Percentiles rank a stretch among this genome's conserved stretches.
Evolutionary conservation across 1,140 invertebrate species (phyloP).

Genomic region (Aporrectodea caliginosa): DNA sequence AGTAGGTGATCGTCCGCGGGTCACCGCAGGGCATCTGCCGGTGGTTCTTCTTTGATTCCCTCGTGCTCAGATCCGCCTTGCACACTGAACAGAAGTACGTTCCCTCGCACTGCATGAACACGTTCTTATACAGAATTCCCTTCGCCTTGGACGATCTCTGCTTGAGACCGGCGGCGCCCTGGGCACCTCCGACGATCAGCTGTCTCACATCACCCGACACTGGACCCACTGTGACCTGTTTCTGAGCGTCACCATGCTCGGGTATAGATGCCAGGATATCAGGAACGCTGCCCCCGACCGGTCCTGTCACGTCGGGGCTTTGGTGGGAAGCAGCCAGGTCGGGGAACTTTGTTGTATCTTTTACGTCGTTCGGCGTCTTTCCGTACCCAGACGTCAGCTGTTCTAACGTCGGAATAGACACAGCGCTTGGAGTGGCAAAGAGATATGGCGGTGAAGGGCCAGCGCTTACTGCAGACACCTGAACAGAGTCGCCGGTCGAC

Average conservation of each 20-base stretch:
- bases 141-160: neutral
- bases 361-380: neutral
- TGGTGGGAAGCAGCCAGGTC: neutral
- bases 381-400: constrained; percentile 15
- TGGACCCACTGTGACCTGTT: neutral
- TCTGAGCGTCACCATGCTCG: neutral
- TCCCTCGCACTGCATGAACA: constrained; percentile 24
- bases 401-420: constrained; percentile 20
- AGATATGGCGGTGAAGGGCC: neutral
- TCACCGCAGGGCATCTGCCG: constrained; percentile 19
- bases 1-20: constrained; percentile 21
- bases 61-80: constrained; percentile 20
- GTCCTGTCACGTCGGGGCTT: neutral
- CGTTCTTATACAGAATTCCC: constrained; percentile 24
- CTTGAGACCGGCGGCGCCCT: neutral
- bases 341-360: neutral
- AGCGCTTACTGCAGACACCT: neutral
- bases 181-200: neutral
- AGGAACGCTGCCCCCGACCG: neutral
- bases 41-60: constrained; percentile 21
- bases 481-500: too few species aligned
- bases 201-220: neutral
- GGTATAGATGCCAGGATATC: neutral
- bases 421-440: constrained; percentile 14
- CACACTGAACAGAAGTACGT: constrained; percentile 23